Evolutionary conservation across 2,888 invertebrate species (phyloP), one percentile per base, ranked within the genome.

Genomic region (Linhomoeus sp.): DNA sequence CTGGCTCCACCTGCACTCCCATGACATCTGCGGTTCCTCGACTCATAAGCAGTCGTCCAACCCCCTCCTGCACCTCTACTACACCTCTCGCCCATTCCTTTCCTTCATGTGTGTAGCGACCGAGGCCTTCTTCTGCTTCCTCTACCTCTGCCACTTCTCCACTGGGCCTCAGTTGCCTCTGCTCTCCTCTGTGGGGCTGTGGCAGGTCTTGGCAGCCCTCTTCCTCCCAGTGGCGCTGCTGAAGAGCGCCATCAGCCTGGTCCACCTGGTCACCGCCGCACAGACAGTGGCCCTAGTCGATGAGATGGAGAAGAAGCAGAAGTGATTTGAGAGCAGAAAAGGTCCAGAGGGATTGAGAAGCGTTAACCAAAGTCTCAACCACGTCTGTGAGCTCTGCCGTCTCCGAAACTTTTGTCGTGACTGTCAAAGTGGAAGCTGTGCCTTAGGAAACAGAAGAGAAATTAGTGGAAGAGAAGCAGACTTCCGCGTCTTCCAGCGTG

Each of bases 31-130:
- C 15, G 55, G 56, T 2, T 50, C 53, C 20, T 9, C 17, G 7
- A 41, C 20, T 24, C 41, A 41, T n/a, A 24, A 24, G 33, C 29
- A 43, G 33, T 29, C 29, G 29, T 5, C 79, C 57, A 94, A 94
- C 69, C 79, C 84, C 1, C 75, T 97, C 43, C 82, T 97, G 77
- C 76, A 79, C 54, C 66, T 88, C 47, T 97, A 97, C 67, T 97
- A 97, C 66, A 86, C 87, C 9, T 83, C 67, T 50, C 64, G 65
- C 56, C 76, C 75, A 46, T 81, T 94, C 12, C 70, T 97, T 43
- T 94, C 94, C 66, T 74, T 75, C 51, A 92, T 97, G 92, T 97
- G 97, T 68, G 80, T 82, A 57, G 88, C 84, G 43, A 97, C 97
- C 70, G 97, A 97, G 69, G 76, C 85, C 3, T 97, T 97, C 69